These are phyloP conservation scores for Agelastica alni DNA, from an alignment of 2,888 invertebrate genomes.

Conservation along the genomic window DNA sequence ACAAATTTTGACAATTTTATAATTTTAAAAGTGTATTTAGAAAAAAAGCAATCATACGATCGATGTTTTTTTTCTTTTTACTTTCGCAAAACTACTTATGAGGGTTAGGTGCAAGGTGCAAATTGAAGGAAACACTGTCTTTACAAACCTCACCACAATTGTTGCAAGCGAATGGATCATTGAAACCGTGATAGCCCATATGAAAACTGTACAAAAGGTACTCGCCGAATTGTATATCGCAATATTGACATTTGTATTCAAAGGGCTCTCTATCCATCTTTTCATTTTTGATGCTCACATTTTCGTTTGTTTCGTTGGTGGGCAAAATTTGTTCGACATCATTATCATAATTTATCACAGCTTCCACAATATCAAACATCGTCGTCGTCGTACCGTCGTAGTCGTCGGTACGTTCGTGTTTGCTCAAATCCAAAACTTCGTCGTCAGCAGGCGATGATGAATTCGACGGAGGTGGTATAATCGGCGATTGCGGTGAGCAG, in stretches of 20 bases:
- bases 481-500: too few relatives aligned
- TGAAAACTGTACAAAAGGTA: slow-evolving; percentile 91
- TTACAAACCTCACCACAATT: slow-evolving; percentile 86
- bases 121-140: slow-evolving; percentile 86
- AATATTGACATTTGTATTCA: slow-evolving; percentile 75
- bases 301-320: too few relatives aligned
- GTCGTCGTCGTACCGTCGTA: slow-evolving; percentile 55
- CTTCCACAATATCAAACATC: slow-evolving; percentile 45
- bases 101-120: slow-evolving; percentile 79
- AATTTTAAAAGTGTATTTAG: too few relatives aligned
- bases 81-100: too few relatives aligned
- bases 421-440: too few relatives aligned
- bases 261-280: too few relatives aligned
- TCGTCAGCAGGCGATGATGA: too few relatives aligned
- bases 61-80: too few relatives aligned
- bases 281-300: slow-evolving; percentile 40
- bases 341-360: slow-evolving; percentile 44
- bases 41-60: too few relatives aligned
- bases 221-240: slow-evolving; percentile 89
- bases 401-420: too few relatives aligned
- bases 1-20: too few relatives aligned
- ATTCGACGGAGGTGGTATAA: too few relatives aligned
- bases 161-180: slow-evolving; percentile 93
- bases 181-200: slow-evolving; percentile 94
- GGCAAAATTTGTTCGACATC: slow-evolving; percentile 28